These are phyloP conservation scores for Diplolepis rosae DNA, from an alignment of 2,888 invertebrate genomes.

Conservation along the genomic window DNA sequence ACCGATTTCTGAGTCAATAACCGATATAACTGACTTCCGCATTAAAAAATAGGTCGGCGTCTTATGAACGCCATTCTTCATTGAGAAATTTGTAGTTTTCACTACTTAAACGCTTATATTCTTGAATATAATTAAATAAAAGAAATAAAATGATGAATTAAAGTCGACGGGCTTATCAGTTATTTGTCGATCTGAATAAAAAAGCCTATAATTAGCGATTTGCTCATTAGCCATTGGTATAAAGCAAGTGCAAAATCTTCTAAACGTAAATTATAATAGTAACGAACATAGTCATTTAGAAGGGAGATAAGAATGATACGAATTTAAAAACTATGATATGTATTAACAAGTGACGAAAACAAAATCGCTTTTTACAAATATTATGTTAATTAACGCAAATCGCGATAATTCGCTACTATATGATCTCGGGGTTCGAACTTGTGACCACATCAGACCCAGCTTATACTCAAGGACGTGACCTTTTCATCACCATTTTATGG, in stretches of 20 bases:
- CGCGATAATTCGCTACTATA: slow-evolving; percentile 27
- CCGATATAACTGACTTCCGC: slow-evolving; percentile 20
- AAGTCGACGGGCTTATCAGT: slow-evolving; percentile 4
- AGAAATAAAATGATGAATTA: background rate
- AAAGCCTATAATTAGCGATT: slow-evolving; percentile 25
- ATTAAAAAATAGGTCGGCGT: slow-evolving; percentile 21
- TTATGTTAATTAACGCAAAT: slow-evolving; percentile 11
- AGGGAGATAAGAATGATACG: slow-evolving; percentile 17
- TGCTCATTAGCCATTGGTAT: slow-evolving; percentile 4
- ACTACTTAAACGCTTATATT: background rate
- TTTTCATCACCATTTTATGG: slow-evolving; percentile 10
- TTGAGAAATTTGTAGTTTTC: background rate
- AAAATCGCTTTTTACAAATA: background rate
- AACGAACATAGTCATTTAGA: background rate
- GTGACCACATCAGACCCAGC: slow-evolving; percentile 6
- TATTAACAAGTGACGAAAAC: slow-evolving; percentile 20
- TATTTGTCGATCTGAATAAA: slow-evolving; percentile 27
- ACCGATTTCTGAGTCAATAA: slow-evolving; percentile 1
- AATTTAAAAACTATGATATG: background rate
- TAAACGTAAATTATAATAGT: slow-evolving; percentile 1
- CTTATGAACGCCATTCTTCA: background rate
- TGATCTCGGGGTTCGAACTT: slow-evolving; percentile 21
- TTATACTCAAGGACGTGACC: slow-evolving; percentile 23
- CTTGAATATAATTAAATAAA: background rate
- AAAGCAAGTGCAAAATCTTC: background rate